Percentiles rank a stretch among this genome's conserved stretches.
Evolutionary conservation across 2,888 invertebrate genomes (phyloP).

Genomic region (Amiota mariae): DNA sequence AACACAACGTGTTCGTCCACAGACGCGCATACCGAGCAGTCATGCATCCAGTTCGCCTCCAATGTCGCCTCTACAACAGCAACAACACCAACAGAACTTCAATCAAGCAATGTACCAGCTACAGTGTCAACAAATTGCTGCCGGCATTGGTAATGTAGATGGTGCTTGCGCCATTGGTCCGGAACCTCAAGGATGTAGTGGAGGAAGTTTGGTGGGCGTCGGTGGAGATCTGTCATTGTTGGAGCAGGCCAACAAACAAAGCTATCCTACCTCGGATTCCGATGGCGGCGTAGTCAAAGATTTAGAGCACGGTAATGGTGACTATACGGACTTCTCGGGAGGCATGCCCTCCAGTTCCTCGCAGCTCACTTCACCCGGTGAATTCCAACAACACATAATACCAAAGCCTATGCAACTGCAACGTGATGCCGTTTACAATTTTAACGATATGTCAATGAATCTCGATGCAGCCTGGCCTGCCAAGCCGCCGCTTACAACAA

Average conservation of each 20-base stretch:
- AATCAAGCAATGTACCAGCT: constrained; percentile 76
- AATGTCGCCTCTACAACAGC: constrained; percentile 75
- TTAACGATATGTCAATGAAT: constrained; percentile 76
- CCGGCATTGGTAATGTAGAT: constrained; percentile 71
- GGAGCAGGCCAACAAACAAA: constrained; percentile 60
- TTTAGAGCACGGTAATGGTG: constrained; percentile 58
- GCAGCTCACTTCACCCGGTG: constrained; percentile 70
- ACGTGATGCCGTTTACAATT: constrained; percentile 75
- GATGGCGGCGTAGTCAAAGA: constrained; percentile 76
- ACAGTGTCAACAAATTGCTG: constrained; percentile 76
- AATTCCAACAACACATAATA: constrained; percentile 63
- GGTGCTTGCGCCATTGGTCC: constrained; percentile 32
- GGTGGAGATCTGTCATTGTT: constrained; percentile 46
- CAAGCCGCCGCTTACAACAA: constrained; percentile 64
- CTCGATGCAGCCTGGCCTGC: constrained; percentile 77
- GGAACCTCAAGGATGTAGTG: constrained; percentile 19
- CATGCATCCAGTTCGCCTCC: constrained; percentile 75
- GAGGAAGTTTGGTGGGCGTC: constrained; percentile 58
- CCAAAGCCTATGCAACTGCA: constrained; percentile 68
- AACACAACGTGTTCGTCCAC: constrained; percentile 74
- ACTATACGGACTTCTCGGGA: constrained; percentile 70
- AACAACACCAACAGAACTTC: constrained; percentile 75
- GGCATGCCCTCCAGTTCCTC: constrained; percentile 67
- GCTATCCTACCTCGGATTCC: constrained; percentile 74
- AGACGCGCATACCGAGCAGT: constrained; percentile 76